A percentile compares a stretch with the other conserved stretches of the same genome.
Evolutionary conservation across 2,113 vertebrate species (phyloP).

Genomic region (Oreochromis spilurus): DNA sequence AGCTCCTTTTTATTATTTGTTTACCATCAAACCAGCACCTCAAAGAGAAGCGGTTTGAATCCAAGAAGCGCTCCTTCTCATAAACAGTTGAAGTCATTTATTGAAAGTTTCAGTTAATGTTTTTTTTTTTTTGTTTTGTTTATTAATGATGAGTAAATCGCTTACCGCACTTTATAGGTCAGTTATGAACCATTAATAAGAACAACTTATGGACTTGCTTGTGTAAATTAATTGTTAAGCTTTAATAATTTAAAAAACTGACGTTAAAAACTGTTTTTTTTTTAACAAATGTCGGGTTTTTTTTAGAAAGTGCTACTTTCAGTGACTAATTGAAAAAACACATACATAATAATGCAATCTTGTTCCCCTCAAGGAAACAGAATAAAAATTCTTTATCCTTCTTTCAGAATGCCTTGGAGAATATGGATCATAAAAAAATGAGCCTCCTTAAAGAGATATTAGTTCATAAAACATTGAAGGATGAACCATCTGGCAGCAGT

Average conservation of each 20-base stretch:
- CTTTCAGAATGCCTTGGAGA: conserved; percentile 76
- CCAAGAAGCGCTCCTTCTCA: not conserved
- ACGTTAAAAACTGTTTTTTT: not conserved
- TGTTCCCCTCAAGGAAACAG: not conserved
- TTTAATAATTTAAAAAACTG: not conserved
- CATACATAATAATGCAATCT: not conserved
- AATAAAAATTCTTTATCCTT: not conserved
- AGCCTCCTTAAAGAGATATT: conserved; percentile 52
- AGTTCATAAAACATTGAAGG: conserved; percentile 24
- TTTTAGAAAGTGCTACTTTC: not conserved
- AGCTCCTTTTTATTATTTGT: not conserved
- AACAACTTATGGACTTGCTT: not conserved
- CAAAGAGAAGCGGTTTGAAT: not conserved
- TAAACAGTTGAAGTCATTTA: not conserved
- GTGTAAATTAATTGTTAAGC: not conserved
- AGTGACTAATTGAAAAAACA: not conserved
- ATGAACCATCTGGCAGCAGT: conserved; percentile 9
- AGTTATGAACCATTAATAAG: not conserved
- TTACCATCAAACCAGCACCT: not conserved
- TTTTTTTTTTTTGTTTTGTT: not conserved
- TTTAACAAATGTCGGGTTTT: not conserved
- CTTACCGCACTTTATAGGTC: not conserved
- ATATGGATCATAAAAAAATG: conserved; percentile 58
- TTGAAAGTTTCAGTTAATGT: not conserved
- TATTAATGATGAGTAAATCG: not conserved